Conservation (phyloP, 2,888 invertebrate species). For the Acholoe squamosa region DNA sequence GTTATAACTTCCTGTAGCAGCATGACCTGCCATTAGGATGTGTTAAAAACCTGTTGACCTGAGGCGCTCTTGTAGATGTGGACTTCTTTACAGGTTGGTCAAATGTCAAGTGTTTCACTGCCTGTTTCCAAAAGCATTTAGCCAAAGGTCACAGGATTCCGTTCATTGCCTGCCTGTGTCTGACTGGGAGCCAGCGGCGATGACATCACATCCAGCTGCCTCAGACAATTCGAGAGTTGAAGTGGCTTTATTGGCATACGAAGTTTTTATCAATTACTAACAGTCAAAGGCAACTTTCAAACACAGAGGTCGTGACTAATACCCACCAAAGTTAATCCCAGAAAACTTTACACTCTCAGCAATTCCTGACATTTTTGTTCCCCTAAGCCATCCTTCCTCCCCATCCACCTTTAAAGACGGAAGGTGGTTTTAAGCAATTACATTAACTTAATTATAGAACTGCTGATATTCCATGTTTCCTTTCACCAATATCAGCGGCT, state of each 20-base stretch:
- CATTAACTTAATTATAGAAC: slow-evolving; percentile 27
- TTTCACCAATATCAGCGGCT: neutral
- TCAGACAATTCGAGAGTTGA: neutral
- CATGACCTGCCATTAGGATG: neutral
- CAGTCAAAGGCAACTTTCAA: no score
- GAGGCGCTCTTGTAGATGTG: neutral
- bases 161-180: neutral
- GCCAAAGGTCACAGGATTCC: slow-evolving; percentile 29
- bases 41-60: slow-evolving; percentile 27
- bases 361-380: neutral
- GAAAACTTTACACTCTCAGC: slow-evolving; percentile 12
- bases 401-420: no score
- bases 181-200: neutral
- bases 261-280: neutral
- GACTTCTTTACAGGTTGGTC: slow-evolving; percentile 7
- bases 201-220: slow-evolving; percentile 8
- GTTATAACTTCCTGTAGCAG: neutral
- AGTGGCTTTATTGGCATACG: neutral
- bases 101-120: slow-evolving; percentile 32
- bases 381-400: neutral
- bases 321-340: neutral
- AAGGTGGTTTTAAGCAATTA: neutral
- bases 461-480: slow-evolving; percentile 1
- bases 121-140: neutral
- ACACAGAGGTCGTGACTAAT: neutral